These are phyloP conservation scores for Oophaga pumilio DNA, from an alignment of 2,113 vertebrate species.

Conservation along the genomic window DNA sequence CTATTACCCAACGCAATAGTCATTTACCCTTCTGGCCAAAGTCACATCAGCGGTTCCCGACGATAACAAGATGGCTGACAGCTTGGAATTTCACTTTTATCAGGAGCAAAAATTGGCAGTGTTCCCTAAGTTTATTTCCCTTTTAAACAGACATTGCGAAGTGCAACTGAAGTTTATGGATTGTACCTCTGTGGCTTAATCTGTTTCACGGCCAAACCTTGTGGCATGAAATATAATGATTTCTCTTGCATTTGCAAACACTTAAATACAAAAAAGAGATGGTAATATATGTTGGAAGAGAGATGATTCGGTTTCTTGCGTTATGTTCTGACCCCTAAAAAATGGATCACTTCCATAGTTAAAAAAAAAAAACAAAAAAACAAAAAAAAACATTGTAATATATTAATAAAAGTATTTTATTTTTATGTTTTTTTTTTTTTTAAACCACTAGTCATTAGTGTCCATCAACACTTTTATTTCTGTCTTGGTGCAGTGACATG, in stretches of 20 bases:
- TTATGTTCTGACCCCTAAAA: no score
- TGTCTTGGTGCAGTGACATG: no score
- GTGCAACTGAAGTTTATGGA: neutral
- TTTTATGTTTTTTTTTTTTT: no score
- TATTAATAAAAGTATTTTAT: no score
- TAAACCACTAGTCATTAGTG: no score
- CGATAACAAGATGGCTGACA: constrained; percentile 75
- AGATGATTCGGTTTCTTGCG: no score
- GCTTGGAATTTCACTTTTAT: constrained; percentile 70
- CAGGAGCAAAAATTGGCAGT: constrained; percentile 69
- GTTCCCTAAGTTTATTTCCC: constrained; percentile 64
- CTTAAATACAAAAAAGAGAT: no score
- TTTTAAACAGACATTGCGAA: constrained; percentile 64
- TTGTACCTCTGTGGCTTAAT: constrained; percentile 24
- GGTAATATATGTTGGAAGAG: no score
- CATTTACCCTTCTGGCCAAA: constrained; percentile 66
- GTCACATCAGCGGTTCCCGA: constrained; percentile 71
- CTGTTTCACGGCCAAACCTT: neutral
- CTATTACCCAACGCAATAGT: constrained; percentile 70
- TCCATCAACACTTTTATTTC: no score
- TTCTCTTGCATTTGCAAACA: constrained; percentile 1
- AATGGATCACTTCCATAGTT: no score
- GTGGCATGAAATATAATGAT: neutral
- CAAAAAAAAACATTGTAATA: no score
- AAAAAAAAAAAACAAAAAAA: no score